Base-by-base conservation (phyloP, 2,888 invertebrate species). In the Augiades crinisus region DNA sequence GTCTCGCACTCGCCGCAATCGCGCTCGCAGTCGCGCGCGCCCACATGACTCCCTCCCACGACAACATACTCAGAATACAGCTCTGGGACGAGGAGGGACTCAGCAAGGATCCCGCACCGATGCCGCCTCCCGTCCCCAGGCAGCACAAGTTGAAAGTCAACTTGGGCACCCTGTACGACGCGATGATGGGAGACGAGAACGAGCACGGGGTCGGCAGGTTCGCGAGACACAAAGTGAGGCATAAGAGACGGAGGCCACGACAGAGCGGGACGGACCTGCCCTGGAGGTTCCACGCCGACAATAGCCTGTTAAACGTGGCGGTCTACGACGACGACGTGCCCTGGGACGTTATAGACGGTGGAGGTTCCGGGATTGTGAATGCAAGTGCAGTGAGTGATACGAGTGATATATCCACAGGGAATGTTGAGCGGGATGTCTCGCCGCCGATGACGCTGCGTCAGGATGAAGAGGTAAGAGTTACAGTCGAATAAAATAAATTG, bases 231-330 rank as follows among this genome's bases (percentile, higher is more conserved):
- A 80, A 80, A 71, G 89, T 88, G 44, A 68, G 89, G 59, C 89
- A 89, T 57, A 89, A 89, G 86, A 70, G 90, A 60, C 81, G 89
- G 51, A 75, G 87, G 70, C 75, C 87, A 3, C 72, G 88, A 61
- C 80, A 83, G 63, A 76, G 72, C 58, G 79, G 79, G 22, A 67
- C 70, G 16, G 83, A 85, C 34, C 70, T 80, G 57, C 90, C 87
- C 58, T 90, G 91, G 91, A 81, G 90, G 76, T 91, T 90, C 75
- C 90, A 90, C 66, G 71, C 81, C 61, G 91, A 91, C 59, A 79
- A 86, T 63, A 76, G 78, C 70, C 66, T 86, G 73, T 73, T 87
- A 74, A 91, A 89, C 76, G 90, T 90, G 58, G 82, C 78, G 59
- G 90, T 84, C 71, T 91, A 84, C 78, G 88, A 91, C 65, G 84